Base-by-base conservation (phyloP, 2,797 vertebrate species). In the Cottoperca gobio region DNA sequence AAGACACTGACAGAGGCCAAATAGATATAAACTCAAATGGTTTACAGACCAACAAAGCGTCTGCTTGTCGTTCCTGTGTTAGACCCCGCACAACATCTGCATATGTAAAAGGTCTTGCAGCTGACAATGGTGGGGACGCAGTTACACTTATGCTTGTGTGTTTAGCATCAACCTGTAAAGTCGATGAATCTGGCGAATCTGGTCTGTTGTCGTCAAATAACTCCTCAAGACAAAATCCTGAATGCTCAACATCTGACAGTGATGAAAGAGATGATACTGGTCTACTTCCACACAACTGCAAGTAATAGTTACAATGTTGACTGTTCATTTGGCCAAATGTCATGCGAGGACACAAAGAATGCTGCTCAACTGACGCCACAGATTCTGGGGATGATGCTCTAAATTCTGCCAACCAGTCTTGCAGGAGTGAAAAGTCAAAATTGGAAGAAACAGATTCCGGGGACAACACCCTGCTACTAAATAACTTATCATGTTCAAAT, bases 371-470 rank as follows among this genome's bases (percentile, higher is more conserved):
- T 53, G 21, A 79, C 2, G 10, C 16, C 1, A 70, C 23, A 53
- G 68, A 73, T 2, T 75, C 76, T 61, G 62, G 57, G 13, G 73
- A 83, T 1, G 63, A 81, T 28, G 63, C 23, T 70, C 78, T 79
- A 14, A 86, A 49, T 11, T 76, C 79, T n/a, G 13, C 28, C 14
- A 86, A 31, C 65, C 70, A 81, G 13, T 66, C 58, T 19, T 49
- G 42, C n/a, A 83, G 40, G 0, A 28, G 64, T 1, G 48, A 60
- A 60, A 55, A 65, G n/a, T 82, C 72, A 33, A 68, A 48, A 12
- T 83, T 73, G 0, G 75, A 83, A 1, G 67, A 72, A 14, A 82
- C 1, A 2, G 83, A 88, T 0, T 91, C 86, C 43, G 82, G 78
- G 4, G 82, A 82, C 10, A 77, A 53, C 0, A 71, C 13, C 54